Conservation (phyloP, 35 echinoderm and acorn worm species). For the Lytechinus pictus region DNA sequence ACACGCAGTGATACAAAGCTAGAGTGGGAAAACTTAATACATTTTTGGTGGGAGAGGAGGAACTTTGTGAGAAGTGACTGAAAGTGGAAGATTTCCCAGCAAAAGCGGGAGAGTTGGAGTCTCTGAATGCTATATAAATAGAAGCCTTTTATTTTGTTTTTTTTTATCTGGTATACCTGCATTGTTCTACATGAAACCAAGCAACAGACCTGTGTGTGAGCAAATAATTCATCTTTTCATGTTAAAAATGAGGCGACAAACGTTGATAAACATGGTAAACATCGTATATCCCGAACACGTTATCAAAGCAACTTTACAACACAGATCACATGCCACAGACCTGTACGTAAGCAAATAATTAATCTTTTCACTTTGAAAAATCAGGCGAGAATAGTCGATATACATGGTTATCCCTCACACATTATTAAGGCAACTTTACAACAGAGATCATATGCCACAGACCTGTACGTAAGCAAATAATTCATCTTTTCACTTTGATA, state of each 20-base stretch:
- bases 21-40: too few species aligned
- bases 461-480: not conserved
- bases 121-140: not conserved
- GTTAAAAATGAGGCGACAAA: not conserved
- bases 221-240: conserved; percentile 7
- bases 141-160: not conserved
- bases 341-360: not conserved
- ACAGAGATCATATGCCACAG: not conserved
- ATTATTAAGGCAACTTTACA: not conserved
- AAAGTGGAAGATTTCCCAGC: too few species aligned
- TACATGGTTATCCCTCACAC: not conserved
- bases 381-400: not conserved
- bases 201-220: not conserved
- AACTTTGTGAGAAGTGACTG: too few species aligned
- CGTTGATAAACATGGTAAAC: too few species aligned
- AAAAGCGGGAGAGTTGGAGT: too few species aligned
- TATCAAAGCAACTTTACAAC: not conserved
- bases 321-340: not conserved
- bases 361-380: not conserved
- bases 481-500: not conserved
- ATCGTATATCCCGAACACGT: not conserved
- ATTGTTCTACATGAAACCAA: conserved; percentile 45
- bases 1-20: too few species aligned
- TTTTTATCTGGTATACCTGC: conserved; percentile 7
- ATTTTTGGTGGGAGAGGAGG: too few species aligned